phyloP scores from a whole-genome alignment of 2,797 vertebrate genomes.

The Varecia variegata region DNA sequence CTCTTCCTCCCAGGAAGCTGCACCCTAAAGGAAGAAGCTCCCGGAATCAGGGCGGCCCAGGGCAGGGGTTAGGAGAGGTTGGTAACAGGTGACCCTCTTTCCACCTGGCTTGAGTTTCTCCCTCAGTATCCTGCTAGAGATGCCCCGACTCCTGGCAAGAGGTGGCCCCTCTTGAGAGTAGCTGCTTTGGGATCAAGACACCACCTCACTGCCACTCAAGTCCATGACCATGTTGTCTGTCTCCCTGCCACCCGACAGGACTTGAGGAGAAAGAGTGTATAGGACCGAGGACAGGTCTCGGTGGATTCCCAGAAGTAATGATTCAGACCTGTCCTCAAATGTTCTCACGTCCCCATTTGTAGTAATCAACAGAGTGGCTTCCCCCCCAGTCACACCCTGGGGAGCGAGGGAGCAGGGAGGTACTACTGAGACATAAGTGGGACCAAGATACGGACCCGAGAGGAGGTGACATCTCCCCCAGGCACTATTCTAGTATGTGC shows the following conservation, averaged over 20 bases:
- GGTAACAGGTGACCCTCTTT: background rate
- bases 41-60: rapidly evolving
- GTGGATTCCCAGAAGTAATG: background rate
- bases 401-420: too few species aligned
- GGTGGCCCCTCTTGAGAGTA: background rate
- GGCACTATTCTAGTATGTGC: background rate
- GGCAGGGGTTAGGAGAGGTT: rapidly evolving
- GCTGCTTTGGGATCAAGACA: background rate
- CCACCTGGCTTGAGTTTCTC: background rate
- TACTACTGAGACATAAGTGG: background rate
- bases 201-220: background rate
- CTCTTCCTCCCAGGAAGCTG: background rate
- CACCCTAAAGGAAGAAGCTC: background rate
- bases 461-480: background rate
- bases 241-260: background rate
- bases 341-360: background rate
- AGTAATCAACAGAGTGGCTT: background rate
- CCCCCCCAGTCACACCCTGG: background rate
- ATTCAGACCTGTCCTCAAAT: background rate
- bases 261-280: background rate
- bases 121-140: background rate
- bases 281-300: background rate
- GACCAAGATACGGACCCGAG: background rate
- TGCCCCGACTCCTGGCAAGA: background rate
- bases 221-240: background rate